Conservation (phyloP, 64 coral and sea anemone genomes). For the Hydrozoanthus tunicans region DNA sequence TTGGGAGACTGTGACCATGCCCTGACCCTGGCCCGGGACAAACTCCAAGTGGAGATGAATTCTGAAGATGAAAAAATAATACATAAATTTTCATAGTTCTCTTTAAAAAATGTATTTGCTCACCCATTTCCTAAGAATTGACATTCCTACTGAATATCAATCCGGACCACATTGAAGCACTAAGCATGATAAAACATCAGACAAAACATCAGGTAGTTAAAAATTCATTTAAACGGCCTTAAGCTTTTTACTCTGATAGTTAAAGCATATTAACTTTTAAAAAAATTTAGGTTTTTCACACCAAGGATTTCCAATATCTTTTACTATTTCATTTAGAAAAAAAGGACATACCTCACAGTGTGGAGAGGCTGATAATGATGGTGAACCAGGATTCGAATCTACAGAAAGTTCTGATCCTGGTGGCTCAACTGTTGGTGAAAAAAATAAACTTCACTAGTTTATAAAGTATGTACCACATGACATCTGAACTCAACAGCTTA, state of each 20-base stretch:
- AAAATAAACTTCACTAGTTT: neutral
- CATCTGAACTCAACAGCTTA: too few species aligned
- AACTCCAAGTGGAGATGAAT: constrained; percentile 79
- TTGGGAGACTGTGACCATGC: constrained; percentile 95
- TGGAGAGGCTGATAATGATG: constrained; percentile 79
- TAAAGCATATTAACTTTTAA: too few species aligned
- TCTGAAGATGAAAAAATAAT: constrained; percentile 27
- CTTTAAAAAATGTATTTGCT: neutral
- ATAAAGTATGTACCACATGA: neutral
- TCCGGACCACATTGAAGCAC: too few species aligned
- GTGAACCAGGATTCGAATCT: constrained; percentile 81
- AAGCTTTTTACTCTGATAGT: too few species aligned
- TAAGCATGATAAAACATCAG: too few species aligned
- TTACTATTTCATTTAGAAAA: too few species aligned
- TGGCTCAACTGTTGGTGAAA: constrained; percentile 71
- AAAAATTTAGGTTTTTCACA: too few species aligned
- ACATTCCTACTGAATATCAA: too few species aligned
- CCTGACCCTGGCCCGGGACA: constrained; percentile 79
- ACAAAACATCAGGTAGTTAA: too few species aligned
- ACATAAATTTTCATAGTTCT: neutral
- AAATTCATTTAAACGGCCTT: too few species aligned
- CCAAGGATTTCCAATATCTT: too few species aligned
- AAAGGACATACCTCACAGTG: constrained; percentile 72
- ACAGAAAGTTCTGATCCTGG: constrained; percentile 69
- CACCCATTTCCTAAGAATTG: too few species aligned